Evolutionary conservation across 1,140 invertebrate genomes (phyloP).

Genomic region (Orchesella cincta): DNA sequence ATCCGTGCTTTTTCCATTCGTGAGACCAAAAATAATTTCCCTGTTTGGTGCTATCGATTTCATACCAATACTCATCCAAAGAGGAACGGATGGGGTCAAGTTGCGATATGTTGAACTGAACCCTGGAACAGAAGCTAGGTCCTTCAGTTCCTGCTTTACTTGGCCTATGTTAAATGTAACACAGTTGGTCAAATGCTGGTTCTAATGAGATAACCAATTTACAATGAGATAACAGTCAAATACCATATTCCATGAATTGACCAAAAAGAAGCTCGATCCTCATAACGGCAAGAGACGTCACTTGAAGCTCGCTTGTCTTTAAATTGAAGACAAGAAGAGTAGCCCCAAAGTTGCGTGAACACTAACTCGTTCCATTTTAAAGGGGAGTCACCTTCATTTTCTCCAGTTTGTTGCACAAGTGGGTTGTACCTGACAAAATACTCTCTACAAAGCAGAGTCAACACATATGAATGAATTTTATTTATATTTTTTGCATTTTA

Average conservation of each 20-base stretch:
- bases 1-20: slow-evolving; percentile 48
- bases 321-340: slow-evolving; percentile 46
- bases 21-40: slow-evolving; percentile 47
- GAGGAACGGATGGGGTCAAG: slow-evolving; percentile 36
- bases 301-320: slow-evolving; percentile 22
- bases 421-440: not conserved
- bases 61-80: slow-evolving; percentile 48
- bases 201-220: too few species aligned
- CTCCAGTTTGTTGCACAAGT: not conserved
- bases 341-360: slow-evolving; percentile 49
- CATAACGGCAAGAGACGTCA: slow-evolving; percentile 39
- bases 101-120: slow-evolving; percentile 42
- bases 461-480: too few species aligned
- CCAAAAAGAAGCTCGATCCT: slow-evolving; percentile 46
- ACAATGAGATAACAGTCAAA: not conserved
- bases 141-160: slow-evolving; percentile 39
- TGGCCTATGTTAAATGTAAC: slow-evolving; percentile 33
- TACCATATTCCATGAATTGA: slow-evolving; percentile 51
- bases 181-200: not conserved
- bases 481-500: not conserved
- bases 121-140: slow-evolving; percentile 48
- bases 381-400: too few species aligned
- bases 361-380: slow-evolving; percentile 46
- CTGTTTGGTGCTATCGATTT: slow-evolving; percentile 43
- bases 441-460: too few species aligned